Conservation (phyloP, 1,140 invertebrate species). For the Ips typographus region DNA sequence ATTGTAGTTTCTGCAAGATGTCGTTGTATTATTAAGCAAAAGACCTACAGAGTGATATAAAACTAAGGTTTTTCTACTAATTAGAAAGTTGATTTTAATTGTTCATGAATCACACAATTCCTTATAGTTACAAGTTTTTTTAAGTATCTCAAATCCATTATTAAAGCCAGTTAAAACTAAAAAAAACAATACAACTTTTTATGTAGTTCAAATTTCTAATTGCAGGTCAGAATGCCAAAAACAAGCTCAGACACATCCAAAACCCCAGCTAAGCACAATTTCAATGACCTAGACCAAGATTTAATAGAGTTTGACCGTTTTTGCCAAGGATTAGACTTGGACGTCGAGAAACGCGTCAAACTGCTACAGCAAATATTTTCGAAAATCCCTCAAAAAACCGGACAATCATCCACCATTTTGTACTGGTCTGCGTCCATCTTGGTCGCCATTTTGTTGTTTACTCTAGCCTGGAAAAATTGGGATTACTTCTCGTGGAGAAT, state of each 20-base stretch:
- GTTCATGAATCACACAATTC: too few relatives aligned
- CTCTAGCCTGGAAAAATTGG: conserved; percentile 54
- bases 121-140: too few relatives aligned
- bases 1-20: too few relatives aligned
- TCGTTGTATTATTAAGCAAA: too few relatives aligned
- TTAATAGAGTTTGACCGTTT: conserved; percentile 63
- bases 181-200: background rate
- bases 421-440: conserved; percentile 15
- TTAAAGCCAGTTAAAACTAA: background rate
- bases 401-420: background rate
- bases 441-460: conserved; percentile 22
- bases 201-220: background rate
- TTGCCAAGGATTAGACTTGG: conserved; percentile 66
- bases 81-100: too few relatives aligned
- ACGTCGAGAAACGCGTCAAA: conserved; percentile 60
- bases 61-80: too few relatives aligned
- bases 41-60: too few relatives aligned
- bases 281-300: conserved; percentile 54
- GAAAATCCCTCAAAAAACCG: conserved; percentile 28
- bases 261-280: conserved; percentile 18
- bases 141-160: too few relatives aligned
- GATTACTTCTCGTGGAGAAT: conserved; percentile 58
- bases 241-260: conserved; percentile 2
- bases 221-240: conserved; percentile 7
- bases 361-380: conserved; percentile 65